A percentile compares a stretch with the other conserved stretches of the same genome.
Conservation (phyloP, 2,888 invertebrate species). For the Steinernema hermaphroditum region DNA sequence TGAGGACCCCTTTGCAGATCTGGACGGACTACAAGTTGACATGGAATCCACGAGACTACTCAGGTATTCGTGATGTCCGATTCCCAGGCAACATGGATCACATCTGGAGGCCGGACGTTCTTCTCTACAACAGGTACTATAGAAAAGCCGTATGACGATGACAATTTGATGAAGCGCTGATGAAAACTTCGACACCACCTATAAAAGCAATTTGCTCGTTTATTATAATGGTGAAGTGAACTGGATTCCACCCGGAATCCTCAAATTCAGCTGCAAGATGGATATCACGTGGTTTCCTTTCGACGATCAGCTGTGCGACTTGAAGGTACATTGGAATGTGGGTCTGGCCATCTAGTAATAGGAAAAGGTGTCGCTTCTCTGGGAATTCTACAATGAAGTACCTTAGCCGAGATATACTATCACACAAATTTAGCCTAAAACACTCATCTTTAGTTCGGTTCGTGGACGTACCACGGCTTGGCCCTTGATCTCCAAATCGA, state of each 20-base stretch:
- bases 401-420: too few species aligned
- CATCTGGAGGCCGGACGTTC: slow-evolving; percentile 89
- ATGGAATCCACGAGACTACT: slow-evolving; percentile 57
- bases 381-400: too few species aligned
- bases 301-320: slow-evolving; percentile 78
- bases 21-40: slow-evolving; percentile 58
- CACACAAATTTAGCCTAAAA: background rate
- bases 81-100: slow-evolving; percentile 59
- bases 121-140: slow-evolving; percentile 48
- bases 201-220: slow-evolving; percentile 53
- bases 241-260: slow-evolving; percentile 61
- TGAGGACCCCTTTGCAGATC: too few species aligned
- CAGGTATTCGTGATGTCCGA: slow-evolving; percentile 56
- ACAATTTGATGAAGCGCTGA: slow-evolving; percentile 46
- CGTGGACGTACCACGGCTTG: slow-evolving; percentile 95
- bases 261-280: slow-evolving; percentile 53
- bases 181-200: slow-evolving; percentile 56
- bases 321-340: slow-evolving; percentile 48
- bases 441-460: slow-evolving; percentile 76
- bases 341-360: too few species aligned
- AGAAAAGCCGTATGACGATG: background rate
- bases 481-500: slow-evolving; percentile 78
- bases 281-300: slow-evolving; percentile 96
- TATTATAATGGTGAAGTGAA: slow-evolving; percentile 54
- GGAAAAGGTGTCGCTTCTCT: too few species aligned